Conservation (phyloP, 2,113 vertebrate genomes). For the Sciurus niger region DNA sequence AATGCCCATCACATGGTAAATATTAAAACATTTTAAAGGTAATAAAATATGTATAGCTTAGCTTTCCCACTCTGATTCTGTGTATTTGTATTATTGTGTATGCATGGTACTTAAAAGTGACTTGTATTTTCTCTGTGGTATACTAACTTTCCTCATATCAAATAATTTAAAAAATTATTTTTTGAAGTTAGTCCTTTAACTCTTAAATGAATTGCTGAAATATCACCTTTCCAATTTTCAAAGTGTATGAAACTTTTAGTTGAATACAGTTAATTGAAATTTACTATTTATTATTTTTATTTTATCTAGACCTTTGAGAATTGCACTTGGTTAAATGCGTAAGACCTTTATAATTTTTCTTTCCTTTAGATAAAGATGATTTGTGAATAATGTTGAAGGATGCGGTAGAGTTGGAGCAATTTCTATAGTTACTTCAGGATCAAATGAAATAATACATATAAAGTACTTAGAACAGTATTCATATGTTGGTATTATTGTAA, state of each 20-base stretch:
- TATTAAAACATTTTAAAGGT: conserved; percentile 43
- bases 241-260: conserved; percentile 39
- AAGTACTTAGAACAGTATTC: not conserved
- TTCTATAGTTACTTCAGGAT: conserved; percentile 16
- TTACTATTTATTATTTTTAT: not conserved
- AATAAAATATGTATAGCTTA: not conserved
- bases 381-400: conserved; percentile 41
- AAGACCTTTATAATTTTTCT: conserved; percentile 5
- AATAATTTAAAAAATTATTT: conserved; percentile 23
- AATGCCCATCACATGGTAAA: not conserved
- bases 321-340: not conserved
- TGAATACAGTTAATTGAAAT: not conserved
- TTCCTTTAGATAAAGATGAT: not conserved
- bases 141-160: not conserved
- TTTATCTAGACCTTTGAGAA: not conserved
- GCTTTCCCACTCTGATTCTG: not conserved
- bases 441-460: conserved; percentile 27
- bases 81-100: not conserved
- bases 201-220: not conserved
- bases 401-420: not conserved
- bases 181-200: not conserved
- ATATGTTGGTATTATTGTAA: not conserved
- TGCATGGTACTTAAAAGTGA: not conserved
- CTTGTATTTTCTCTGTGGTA: not conserved
- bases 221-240: conserved; percentile 38